phyloP scores from a whole-genome alignment of 1,140 invertebrate genomes.

The Steinernema feltiae region DNA sequence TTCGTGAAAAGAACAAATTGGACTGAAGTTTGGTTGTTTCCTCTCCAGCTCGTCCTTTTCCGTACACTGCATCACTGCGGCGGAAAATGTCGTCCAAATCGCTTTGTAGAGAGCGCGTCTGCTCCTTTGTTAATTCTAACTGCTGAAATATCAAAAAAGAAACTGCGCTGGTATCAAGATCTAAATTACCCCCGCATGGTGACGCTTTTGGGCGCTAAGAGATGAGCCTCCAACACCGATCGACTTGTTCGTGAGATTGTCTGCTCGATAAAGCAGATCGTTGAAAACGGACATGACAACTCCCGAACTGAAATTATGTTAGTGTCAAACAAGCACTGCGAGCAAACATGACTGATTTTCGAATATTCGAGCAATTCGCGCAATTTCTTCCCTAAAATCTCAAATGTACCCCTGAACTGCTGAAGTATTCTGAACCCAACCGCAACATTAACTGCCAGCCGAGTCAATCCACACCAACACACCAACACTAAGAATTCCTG shows the following conservation, averaged over 20 bases:
- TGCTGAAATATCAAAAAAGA: not conserved
- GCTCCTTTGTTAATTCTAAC: not conserved
- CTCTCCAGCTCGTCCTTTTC: not conserved
- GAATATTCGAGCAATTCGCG: too few species aligned
- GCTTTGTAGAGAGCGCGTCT: not conserved
- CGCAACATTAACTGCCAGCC: too few species aligned
- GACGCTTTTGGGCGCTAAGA: not conserved
- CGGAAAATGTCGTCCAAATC: slow-evolving; percentile 5
- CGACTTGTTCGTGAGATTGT: slow-evolving; percentile 7
- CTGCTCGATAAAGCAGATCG: not conserved
- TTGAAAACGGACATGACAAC: not conserved
- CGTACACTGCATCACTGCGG: not conserved
- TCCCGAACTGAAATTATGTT: not conserved
- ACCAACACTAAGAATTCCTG: too few species aligned
- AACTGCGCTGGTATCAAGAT: not conserved
- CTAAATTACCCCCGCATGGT: not conserved
- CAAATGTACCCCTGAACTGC: too few species aligned
- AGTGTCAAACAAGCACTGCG: not conserved
- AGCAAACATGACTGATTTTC: not conserved
- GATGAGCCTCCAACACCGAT: not conserved
- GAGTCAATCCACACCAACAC: too few species aligned
- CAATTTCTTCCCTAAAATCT: too few species aligned
- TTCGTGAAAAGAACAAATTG: not conserved
- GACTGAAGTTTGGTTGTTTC: not conserved
- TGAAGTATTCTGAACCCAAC: too few species aligned